Percentiles rank a stretch among this genome's conserved stretches.
Conservation (phyloP, 2,113 vertebrate genomes). For the Paedocypris sp. region DNA sequence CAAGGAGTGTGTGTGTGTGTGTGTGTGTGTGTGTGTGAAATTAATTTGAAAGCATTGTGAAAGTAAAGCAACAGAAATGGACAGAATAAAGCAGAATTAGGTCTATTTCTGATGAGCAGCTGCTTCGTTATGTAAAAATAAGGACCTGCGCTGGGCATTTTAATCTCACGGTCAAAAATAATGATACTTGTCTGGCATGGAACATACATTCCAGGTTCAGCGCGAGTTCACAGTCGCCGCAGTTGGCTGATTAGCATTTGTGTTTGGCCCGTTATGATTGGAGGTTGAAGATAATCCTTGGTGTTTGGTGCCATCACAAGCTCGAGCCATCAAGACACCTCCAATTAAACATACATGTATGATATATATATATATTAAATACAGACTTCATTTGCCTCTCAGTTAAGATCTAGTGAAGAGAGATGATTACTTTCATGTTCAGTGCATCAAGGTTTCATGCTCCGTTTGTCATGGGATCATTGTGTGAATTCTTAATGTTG, state of each 20-base stretch:
- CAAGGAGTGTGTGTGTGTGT: no score
- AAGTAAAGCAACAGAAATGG: no score
- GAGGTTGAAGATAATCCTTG: neutral
- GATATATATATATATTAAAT: neutral
- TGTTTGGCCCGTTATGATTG: slow-evolving; percentile 8
- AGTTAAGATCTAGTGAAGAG: neutral
- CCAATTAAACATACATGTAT: slow-evolving; percentile 3
- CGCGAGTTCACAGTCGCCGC: slow-evolving; percentile 22
- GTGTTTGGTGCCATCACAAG: slow-evolving; percentile 6
- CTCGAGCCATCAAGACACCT: slow-evolving; percentile 2
- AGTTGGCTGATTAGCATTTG: slow-evolving; percentile 21
- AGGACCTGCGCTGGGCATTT: neutral
- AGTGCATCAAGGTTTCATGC: neutral
- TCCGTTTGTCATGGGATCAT: neutral
- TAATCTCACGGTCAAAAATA: neutral
- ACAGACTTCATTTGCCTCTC: neutral
- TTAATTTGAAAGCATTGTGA: no score
- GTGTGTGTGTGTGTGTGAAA: no score
- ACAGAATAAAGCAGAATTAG: no score
- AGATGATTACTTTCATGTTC: neutral
- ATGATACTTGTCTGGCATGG: slow-evolving; percentile 5
- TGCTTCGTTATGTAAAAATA: neutral
- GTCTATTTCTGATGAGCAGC: neutral
- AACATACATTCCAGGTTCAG: slow-evolving; percentile 3
- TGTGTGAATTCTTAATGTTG: neutral